Conservation (phyloP, 2,888 invertebrate genomes). For the Temnothorax rugatulus region DNA sequence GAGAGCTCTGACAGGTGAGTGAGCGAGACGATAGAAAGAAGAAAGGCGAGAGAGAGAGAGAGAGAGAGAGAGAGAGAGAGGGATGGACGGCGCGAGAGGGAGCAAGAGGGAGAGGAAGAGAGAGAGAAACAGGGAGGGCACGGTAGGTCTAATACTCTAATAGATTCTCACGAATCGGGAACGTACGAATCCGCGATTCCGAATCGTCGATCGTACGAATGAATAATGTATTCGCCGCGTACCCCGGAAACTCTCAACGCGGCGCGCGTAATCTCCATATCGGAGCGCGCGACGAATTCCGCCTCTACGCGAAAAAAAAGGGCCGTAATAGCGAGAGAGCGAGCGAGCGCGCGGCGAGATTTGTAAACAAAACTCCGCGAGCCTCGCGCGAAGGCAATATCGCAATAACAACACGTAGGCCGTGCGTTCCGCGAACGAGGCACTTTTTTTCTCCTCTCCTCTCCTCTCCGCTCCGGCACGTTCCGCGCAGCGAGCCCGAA, state of each 20-base stretch:
- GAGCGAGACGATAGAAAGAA: constrained; percentile 49
- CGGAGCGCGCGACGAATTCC: constrained; percentile 17
- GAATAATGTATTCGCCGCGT: constrained; percentile 17
- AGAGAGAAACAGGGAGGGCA: neutral
- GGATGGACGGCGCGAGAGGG: constrained; percentile 13
- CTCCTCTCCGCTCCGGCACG: neutral
- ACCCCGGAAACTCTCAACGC: neutral
- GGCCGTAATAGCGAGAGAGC: neutral
- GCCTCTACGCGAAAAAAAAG: no score
- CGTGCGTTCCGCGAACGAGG: constrained; percentile 9
- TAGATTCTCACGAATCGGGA: constrained; percentile 40
- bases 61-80: constrained; percentile 31
- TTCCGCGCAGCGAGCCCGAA: neutral
- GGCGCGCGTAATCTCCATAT: constrained; percentile 11
- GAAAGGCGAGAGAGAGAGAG: constrained; percentile 36
- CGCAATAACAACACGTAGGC: neutral
- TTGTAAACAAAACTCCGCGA: constrained; percentile 14
- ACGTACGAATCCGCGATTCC: constrained; percentile 34
- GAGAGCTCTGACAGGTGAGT: constrained; percentile 97
- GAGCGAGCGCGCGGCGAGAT: neutral
- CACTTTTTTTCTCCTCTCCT: no score
- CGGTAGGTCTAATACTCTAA: constrained; percentile 29
- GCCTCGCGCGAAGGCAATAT: neutral
- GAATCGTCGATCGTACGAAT: constrained; percentile 27
- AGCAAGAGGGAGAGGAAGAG: neutral